Evolutionary conservation across 1,140 invertebrate genomes (phyloP).

Genomic region (Notospermus geniculatus): DNA sequence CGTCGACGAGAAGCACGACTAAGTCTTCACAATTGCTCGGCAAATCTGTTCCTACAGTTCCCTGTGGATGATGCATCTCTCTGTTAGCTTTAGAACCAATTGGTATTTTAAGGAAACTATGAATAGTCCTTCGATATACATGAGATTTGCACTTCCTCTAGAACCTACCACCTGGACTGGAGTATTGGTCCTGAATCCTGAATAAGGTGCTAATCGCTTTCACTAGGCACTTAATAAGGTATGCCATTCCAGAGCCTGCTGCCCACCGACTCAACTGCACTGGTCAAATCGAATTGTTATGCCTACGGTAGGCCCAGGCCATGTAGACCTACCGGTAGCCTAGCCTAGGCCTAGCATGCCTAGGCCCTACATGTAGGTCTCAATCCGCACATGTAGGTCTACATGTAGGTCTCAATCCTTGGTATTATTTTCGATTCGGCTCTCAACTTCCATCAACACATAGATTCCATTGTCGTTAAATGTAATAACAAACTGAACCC

Average conservation of each 20-base stretch:
- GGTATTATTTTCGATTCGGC: too few species aligned
- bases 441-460: too few species aligned
- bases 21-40: background rate
- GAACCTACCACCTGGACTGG: constrained; percentile 3
- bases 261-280: too few species aligned
- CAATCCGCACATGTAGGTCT: too few species aligned
- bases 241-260: constrained; percentile 16
- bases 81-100: background rate
- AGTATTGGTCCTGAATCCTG: constrained; percentile 17
- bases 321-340: too few species aligned
- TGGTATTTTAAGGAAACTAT: constrained; percentile 5
- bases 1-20: constrained; percentile 6
- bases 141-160: background rate
- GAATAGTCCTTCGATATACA: background rate
- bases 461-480: too few species aligned
- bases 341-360: too few species aligned
- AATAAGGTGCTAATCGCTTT: constrained; percentile 18
- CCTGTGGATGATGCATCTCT: background rate
- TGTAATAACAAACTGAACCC: too few species aligned
- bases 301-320: too few species aligned
- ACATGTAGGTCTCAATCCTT: too few species aligned
- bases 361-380: too few species aligned
- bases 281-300: too few species aligned
- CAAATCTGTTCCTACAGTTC: background rate
- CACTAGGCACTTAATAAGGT: constrained; percentile 25